A percentile compares a stretch with the other conserved stretches of the same genome.
Evolutionary conservation across 2,797 vertebrate genomes (phyloP).

Genomic region (Mus spretus): DNA sequence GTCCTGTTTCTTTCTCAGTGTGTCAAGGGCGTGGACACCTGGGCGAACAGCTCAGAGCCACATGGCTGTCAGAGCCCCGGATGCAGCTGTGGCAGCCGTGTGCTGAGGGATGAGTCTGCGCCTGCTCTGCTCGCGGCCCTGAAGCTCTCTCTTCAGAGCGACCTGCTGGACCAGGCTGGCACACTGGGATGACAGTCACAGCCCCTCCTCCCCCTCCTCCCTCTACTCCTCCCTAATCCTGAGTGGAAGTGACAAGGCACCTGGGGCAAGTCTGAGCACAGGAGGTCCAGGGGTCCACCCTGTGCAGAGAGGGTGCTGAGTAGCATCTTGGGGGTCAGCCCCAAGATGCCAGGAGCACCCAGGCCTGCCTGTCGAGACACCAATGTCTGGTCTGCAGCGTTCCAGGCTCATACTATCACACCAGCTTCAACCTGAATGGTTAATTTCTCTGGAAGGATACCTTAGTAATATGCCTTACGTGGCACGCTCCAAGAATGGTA

Average conservation of each 20-base stretch:
- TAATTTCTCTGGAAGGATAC: constrained; percentile 11
- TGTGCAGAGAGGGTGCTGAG: background rate
- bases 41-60: background rate
- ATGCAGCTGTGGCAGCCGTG: fast-evolving
- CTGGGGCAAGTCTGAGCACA: constrained; percentile 66
- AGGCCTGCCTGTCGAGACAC: background rate
- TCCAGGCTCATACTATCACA: fast-evolving
- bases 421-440: constrained; percentile 51
- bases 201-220: background rate
- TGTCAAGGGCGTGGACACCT: background rate
- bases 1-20: background rate
- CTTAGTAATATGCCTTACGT: background rate
- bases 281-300: background rate
- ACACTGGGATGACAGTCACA: background rate
- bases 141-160: background rate
- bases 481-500: constrained; percentile 76
- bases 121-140: background rate
- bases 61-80: background rate
- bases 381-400: background rate
- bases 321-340: background rate
- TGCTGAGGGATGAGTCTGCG: fast-evolving
- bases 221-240: constrained; percentile 71
- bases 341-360: background rate
- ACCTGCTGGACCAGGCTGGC: fast-evolving
- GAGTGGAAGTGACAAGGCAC: constrained; percentile 74